phyloP scores from a whole-genome alignment of 2,888 invertebrate species.

The Drosophila barbarae region DNA sequence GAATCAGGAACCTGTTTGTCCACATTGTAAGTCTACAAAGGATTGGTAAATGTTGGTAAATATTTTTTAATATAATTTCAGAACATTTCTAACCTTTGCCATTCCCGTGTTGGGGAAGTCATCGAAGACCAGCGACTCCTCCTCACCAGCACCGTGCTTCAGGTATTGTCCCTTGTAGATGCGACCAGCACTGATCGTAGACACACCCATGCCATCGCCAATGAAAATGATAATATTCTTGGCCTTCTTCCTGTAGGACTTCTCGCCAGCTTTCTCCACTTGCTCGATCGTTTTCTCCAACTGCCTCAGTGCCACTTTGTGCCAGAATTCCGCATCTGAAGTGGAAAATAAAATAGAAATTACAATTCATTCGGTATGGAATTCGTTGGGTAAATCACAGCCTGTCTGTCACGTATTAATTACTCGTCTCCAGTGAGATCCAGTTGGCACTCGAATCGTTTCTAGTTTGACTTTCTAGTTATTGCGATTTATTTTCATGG shows the following conservation, averaged over 20 bases:
- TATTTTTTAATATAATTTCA: background rate
- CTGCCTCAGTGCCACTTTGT: constrained; percentile 64
- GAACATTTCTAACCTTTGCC: constrained; percentile 81
- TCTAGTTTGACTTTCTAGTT: constrained; percentile 47
- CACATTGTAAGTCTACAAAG: constrained; percentile 84
- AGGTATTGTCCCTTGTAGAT: constrained; percentile 82
- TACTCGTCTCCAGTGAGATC: constrained; percentile 45
- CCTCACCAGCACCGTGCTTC: constrained; percentile 81
- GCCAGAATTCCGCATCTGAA: constrained; percentile 77
- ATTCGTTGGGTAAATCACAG: constrained; percentile 36
- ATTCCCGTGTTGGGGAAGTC: constrained; percentile 83
- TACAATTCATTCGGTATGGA: constrained; percentile 1
- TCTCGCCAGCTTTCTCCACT: constrained; percentile 78
- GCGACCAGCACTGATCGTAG: constrained; percentile 83
- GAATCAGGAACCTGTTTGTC: constrained; percentile 86
- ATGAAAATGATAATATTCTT: constrained; percentile 84
- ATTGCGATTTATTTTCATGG: constrained; percentile 46
- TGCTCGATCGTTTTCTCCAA: constrained; percentile 78
- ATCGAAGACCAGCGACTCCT: constrained; percentile 82
- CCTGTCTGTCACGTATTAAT: constrained; percentile 43
- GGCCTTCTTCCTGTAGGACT: constrained; percentile 77
- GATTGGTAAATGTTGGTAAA: background rate
- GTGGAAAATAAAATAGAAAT: constrained; percentile 3
- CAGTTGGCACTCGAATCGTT: constrained; percentile 50
- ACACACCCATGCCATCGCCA: constrained; percentile 86